Base-by-base conservation (phyloP, 1,140 invertebrate species). In the Batillaria attramentaria region DNA sequence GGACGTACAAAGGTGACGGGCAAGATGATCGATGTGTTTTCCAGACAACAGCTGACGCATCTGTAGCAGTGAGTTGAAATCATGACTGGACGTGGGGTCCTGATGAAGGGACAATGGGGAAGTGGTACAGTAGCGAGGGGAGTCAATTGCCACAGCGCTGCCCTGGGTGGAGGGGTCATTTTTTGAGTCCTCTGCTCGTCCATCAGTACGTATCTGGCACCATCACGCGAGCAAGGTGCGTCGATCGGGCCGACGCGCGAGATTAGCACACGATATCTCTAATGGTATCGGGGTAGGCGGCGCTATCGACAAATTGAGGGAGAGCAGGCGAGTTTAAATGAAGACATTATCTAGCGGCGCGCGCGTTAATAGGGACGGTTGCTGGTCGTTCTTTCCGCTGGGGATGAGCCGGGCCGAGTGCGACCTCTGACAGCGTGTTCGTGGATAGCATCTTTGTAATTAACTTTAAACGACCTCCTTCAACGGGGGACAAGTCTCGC, bases 401-500 rank as follows among this genome's bases (percentile, higher is more conserved):
- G 66, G 13, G 10, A 10, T 4, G n/a, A 39, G 37, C 28, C 66
- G 37, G n/a, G 8, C 20, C 16, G 3, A 41, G 66, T 28, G 66
- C 66, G 28, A 69, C 66, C 66, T 41, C 37, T n/a, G 8, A 24
- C 5, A 70, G 8, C 28, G 6, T 1, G 68, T 24, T 10, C 41
- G 73, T 24, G 72, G 73, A 75, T 75, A 75, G 54, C 73, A 75
- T 75, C 73, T 75, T 75, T 75, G 73, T 75, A 75, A 75, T 75
- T 75, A 75, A 75, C 73, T 75, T 75, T 75, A 75, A 75, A 75
- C 73, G 73, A 75, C 73, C 73, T 42, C 57, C 73, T 75, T 42
- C 73, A 42, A 60, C 54, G n/a, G 42, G 73, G 73, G 73, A 75
- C 35, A 28, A 60, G 72, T 39, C 73, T 31, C 16, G 73, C 1